phyloP scores from a whole-genome alignment of 2,888 invertebrate genomes.

The Acanthacorydalis orientalis region DNA sequence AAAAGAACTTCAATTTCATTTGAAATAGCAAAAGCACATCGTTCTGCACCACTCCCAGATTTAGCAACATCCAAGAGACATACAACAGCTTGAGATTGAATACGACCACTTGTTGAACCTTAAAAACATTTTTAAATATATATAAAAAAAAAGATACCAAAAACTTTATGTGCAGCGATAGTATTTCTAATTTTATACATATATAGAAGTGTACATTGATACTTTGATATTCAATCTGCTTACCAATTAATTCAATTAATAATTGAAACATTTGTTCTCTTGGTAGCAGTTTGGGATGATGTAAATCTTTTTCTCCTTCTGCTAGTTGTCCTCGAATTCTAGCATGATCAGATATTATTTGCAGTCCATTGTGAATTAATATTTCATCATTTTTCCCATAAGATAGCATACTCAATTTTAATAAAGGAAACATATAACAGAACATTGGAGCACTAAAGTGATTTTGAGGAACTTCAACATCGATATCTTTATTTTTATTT shows the following conservation, averaged over 20 bases:
- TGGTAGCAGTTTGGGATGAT: slow-evolving; percentile 65
- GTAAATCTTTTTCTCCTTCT: slow-evolving; percentile 31
- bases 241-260: slow-evolving; percentile 59
- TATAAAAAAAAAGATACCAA: background rate
- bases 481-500: slow-evolving; percentile 16
- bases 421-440: slow-evolving; percentile 65
- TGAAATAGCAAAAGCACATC: slow-evolving; percentile 40
- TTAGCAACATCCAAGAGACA: slow-evolving; percentile 68
- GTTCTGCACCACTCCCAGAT: slow-evolving; percentile 55
- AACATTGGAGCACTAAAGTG: slow-evolving; percentile 58
- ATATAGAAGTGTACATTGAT: no score
- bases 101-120: slow-evolving; percentile 46
- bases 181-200: no score
- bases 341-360: slow-evolving; percentile 57
- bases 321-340: slow-evolving; percentile 34
- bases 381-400: slow-evolving; percentile 32
- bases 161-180: no score
- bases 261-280: slow-evolving; percentile 65
- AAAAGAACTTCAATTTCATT: slow-evolving; percentile 64
- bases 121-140: slow-evolving; percentile 8
- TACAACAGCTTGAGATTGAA: slow-evolving; percentile 61
- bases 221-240: slow-evolving; percentile 16
- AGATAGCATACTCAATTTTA: slow-evolving; percentile 41
- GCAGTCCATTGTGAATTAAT: slow-evolving; percentile 40
- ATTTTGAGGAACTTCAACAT: slow-evolving; percentile 15